These are phyloP conservation scores for Desmophyllum pertusum DNA, from an alignment of 92 coral and sea anemone genomes.

Conservation along the genomic window DNA sequence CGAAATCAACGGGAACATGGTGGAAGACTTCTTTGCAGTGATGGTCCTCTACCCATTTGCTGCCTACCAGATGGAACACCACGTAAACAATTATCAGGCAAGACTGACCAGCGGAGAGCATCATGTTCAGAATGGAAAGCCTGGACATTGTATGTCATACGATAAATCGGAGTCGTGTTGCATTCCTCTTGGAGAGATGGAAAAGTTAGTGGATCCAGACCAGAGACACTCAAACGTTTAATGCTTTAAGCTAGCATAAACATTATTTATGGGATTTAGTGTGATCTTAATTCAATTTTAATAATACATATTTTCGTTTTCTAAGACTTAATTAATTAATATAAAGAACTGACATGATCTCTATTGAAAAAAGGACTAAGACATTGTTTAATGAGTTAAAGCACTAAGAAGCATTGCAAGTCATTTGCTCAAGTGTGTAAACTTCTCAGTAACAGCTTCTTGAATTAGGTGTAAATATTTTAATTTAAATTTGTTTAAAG, in stretches of 20 bases:
- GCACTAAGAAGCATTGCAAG: background rate
- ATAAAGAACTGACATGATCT: background rate
- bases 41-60: slow-evolving; percentile 78
- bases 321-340: background rate
- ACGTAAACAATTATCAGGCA: slow-evolving; percentile 43
- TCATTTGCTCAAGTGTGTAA: background rate
- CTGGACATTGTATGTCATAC: background rate
- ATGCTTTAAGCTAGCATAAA: background rate
- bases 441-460: background rate
- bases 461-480: slow-evolving; percentile 13
- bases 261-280: background rate
- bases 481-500: slow-evolving; percentile 12
- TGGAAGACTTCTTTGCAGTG: slow-evolving; percentile 80
- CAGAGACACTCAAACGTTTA: slow-evolving; percentile 31
- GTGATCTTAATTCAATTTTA: background rate
- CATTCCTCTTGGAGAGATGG: slow-evolving; percentile 21
- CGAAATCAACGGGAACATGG: slow-evolving; percentile 77
- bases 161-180: slow-evolving; percentile 19
- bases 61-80: slow-evolving; percentile 81
- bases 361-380: too few species aligned
- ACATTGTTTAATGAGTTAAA: too few species aligned
- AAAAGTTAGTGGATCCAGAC: slow-evolving; percentile 17
- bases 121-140: background rate
- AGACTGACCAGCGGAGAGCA: background rate
- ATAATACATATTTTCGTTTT: background rate